A percentile compares a stretch with the other conserved stretches of the same genome.
Evolutionary conservation across 92 coral and sea anemone species (phyloP).

Genomic region (Phenganax stokvisi): DNA sequence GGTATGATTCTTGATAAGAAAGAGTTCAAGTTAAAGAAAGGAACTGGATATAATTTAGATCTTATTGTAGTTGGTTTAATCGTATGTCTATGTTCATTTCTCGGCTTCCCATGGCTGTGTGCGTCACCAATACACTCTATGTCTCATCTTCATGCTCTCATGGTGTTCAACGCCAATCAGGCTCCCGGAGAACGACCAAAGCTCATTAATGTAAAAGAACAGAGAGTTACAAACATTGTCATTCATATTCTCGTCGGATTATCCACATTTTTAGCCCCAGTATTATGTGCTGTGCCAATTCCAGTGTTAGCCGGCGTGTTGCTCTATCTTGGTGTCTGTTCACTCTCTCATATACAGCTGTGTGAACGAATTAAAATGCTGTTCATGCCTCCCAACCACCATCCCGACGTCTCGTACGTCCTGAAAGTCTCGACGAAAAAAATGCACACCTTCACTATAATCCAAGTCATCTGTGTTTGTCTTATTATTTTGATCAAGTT

Average conservation of each 20-base stretch:
- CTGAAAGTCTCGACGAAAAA: slow-evolving; percentile 74
- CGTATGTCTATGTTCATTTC: slow-evolving; percentile 74
- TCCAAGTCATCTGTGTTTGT: slow-evolving; percentile 72
- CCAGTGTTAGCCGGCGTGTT: slow-evolving; percentile 91
- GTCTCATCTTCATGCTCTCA: slow-evolving; percentile 86
- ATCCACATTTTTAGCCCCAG: slow-evolving; percentile 73
- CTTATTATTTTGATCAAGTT: slow-evolving; percentile 62
- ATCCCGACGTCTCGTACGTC: slow-evolving; percentile 76
- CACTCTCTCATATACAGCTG: slow-evolving; percentile 85
- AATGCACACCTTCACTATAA: slow-evolving; percentile 82
- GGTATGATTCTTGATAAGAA: slow-evolving; percentile 92
- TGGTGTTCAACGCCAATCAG: slow-evolving; percentile 72
- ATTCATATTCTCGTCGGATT: slow-evolving; percentile 89
- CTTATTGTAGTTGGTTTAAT: slow-evolving; percentile 80
- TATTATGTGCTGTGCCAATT: slow-evolving; percentile 75
- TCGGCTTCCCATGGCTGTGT: slow-evolving; percentile 99
- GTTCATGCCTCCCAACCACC: slow-evolving; percentile 71
- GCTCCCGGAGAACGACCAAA: slow-evolving; percentile 94
- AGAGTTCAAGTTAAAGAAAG: slow-evolving; percentile 90
- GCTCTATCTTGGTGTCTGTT: slow-evolving; percentile 80
- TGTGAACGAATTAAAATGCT: slow-evolving; percentile 75
- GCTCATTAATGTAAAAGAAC: slow-evolving; percentile 78
- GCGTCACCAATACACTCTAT: slow-evolving; percentile 97
- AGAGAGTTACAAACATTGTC: slow-evolving; percentile 79
- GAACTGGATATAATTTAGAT: slow-evolving; percentile 92